phyloP scores from a whole-genome alignment of 2,113 vertebrate genomes.

The Eulacestoma nigropectus region DNA sequence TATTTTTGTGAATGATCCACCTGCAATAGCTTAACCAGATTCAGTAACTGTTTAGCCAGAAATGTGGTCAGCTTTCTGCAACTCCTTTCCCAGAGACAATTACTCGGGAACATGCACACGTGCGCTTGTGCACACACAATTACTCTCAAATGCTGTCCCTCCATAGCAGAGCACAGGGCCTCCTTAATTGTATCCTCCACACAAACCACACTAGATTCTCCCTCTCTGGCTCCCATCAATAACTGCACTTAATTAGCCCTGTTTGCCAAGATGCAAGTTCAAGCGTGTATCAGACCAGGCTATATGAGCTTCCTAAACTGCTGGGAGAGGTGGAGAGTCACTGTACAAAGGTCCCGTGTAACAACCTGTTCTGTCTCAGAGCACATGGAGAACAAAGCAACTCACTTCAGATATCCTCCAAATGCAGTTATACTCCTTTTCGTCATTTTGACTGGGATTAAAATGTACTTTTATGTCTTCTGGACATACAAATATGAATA shows the following conservation, averaged over 20 bases:
- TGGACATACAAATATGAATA: neutral
- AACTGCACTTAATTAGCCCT: neutral
- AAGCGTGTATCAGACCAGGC: neutral
- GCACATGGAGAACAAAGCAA: neutral
- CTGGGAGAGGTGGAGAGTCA: neutral
- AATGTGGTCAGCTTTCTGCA: neutral
- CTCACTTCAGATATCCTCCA: neutral
- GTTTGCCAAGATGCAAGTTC: neutral
- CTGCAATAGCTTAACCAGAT: neutral
- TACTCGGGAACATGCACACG: accelerated
- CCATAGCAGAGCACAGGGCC: neutral
- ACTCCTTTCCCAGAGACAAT: accelerated
- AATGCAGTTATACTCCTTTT: neutral
- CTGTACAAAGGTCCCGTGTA: neutral
- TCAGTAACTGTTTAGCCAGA: neutral
- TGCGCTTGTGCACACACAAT: neutral
- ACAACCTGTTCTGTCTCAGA: neutral
- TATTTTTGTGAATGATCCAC: neutral
- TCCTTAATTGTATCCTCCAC: neutral
- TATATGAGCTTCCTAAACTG: neutral
- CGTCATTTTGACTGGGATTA: neutral
- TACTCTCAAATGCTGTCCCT: neutral
- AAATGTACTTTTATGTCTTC: neutral
- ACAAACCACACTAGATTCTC: neutral
- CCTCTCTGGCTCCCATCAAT: neutral